These are phyloP conservation scores for Lycaena phlaeas DNA, from an alignment of 2,888 invertebrate genomes.

Conservation along the genomic window DNA sequence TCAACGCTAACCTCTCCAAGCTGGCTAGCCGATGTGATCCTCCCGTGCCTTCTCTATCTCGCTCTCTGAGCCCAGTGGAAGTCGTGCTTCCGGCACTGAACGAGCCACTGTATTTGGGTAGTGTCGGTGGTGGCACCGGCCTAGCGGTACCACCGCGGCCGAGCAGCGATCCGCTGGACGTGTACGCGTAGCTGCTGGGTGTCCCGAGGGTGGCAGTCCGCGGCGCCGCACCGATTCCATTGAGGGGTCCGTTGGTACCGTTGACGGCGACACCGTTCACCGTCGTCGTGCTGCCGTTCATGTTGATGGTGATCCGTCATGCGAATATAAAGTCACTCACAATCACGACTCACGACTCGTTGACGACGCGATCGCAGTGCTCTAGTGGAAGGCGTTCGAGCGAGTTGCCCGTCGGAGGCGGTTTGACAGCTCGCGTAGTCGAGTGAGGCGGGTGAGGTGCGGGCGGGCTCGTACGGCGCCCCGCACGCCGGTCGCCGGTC, in stretches of 20 bases:
- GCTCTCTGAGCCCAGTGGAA: constrained; percentile 74
- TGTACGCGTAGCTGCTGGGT: constrained; percentile 77
- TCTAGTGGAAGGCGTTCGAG: constrained; percentile 59
- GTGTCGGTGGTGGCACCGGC: constrained; percentile 83
- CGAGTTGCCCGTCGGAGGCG: constrained; percentile 67
- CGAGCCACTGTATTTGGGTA: constrained; percentile 85
- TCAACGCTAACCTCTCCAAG: constrained; percentile 85
- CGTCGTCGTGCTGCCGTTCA: constrained; percentile 72
- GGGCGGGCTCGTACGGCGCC: constrained; percentile 47
- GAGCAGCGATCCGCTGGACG: constrained; percentile 74
- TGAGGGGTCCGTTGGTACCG: constrained; percentile 56
- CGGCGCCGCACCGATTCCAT: constrained; percentile 59
- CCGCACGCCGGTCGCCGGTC: constrained; percentile 35
- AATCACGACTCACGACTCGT: constrained; percentile 59
- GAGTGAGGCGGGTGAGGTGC: constrained; percentile 37
- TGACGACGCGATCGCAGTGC: constrained; percentile 51
- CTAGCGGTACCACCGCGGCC: constrained; percentile 76
- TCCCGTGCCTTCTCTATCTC: constrained; percentile 78
- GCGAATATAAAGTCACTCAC: constrained; percentile 59
- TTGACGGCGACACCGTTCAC: constrained; percentile 65
- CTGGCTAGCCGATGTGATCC: constrained; percentile 86
- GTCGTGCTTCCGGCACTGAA: constrained; percentile 78
- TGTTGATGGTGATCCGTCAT: constrained; percentile 54
- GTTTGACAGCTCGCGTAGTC: constrained; percentile 65
- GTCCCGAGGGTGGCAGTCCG: constrained; percentile 65